Base-by-base conservation (phyloP, 2,888 invertebrate species). In the Drosophila ustulata region DNA sequence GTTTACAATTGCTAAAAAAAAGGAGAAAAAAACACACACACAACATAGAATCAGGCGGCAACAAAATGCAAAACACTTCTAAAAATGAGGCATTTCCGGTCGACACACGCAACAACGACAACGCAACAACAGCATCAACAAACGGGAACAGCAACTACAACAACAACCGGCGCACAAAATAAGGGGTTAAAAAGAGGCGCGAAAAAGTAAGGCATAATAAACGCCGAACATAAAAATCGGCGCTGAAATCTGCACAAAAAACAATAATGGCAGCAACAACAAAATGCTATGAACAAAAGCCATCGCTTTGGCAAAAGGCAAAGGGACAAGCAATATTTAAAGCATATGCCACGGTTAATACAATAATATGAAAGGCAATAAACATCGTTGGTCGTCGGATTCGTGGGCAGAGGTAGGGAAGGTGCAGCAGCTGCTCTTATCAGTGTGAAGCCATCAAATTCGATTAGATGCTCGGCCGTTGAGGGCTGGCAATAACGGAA, bases 361-460 rank as follows among this genome's bases (percentile, higher is more conserved):
- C 68, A 89, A 87, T 84, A 89, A 88, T 78, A 84, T 79, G 74
- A 78, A 87, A 81, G 75, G 84, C 82, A 84, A 89, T 84, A 81
- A 88, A 80, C 88, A 70, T 72, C 77, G 71, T 6, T 18, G 18
- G 18, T 50, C 49, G 66, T 65, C 45, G 55, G 64, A 52, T 68
- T 76, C 59, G 69, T 51, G 50, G 73, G 43, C 56, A 52, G 43
- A 53, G 56, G 58, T 56, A 62, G 62, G 68, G 67, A 65, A 71
- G 68, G 62, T 69, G 61, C 89, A 88, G 90, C 89, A 88, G 89
- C 89, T 90, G 90, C 76, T 72, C 73, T 88, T 90, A 90, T 90
- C 90, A 90, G 89, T 90, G 90, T 89, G 86, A 90, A 91, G 85
- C 79, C 78, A 90, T 90, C 89, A 78, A 76, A 89, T 89, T 89